Percentiles rank a stretch among this genome's conserved stretches.
Evolutionary conservation across 2,113 vertebrate species (phyloP).

Genomic region (Phyllopteryx taeniolatus): DNA sequence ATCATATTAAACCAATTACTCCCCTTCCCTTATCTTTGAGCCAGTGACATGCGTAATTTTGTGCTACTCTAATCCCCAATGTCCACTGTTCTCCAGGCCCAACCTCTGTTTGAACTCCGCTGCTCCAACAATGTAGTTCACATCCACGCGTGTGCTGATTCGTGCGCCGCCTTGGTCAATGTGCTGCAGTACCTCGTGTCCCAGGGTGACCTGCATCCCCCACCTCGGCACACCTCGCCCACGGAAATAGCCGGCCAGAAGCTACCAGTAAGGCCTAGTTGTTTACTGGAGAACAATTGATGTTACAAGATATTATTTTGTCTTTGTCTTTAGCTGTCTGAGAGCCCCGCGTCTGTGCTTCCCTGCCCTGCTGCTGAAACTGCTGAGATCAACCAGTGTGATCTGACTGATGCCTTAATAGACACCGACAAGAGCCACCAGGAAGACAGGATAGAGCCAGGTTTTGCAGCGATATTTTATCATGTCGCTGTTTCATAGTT

Average conservation of each 20-base stretch:
- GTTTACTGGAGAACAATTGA: background rate
- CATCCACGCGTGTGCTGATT: conserved; percentile 87
- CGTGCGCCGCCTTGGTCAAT: conserved; percentile 84
- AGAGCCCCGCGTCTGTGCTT: conserved; percentile 76
- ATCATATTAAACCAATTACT: too few species aligned
- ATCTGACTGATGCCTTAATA: conserved; percentile 85
- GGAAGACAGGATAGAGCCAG: conserved; percentile 69
- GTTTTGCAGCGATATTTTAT: conserved; percentile 42
- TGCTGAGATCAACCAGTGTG: conserved; percentile 87
- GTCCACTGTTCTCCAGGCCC: conserved; percentile 66
- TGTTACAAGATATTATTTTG: background rate
- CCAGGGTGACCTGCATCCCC: conserved; percentile 84
- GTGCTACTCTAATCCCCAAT: background rate
- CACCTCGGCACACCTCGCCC: conserved; percentile 79
- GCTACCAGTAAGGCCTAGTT: conserved; percentile 72
- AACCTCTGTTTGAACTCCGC: conserved; percentile 88
- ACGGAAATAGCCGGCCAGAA: conserved; percentile 90
- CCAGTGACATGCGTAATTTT: background rate
- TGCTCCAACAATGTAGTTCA: conserved; percentile 91
- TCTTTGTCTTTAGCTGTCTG: conserved; percentile 71
- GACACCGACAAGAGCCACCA: conserved; percentile 78
- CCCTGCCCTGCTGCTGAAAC: conserved; percentile 82
- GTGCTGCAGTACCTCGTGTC: conserved; percentile 84
- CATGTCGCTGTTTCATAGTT: background rate
- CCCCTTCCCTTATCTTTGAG: too few species aligned